These are phyloP conservation scores for Pantherophis vulpinus DNA, from an alignment of 2,797 vertebrate genomes.

Conservation along the genomic window DNA sequence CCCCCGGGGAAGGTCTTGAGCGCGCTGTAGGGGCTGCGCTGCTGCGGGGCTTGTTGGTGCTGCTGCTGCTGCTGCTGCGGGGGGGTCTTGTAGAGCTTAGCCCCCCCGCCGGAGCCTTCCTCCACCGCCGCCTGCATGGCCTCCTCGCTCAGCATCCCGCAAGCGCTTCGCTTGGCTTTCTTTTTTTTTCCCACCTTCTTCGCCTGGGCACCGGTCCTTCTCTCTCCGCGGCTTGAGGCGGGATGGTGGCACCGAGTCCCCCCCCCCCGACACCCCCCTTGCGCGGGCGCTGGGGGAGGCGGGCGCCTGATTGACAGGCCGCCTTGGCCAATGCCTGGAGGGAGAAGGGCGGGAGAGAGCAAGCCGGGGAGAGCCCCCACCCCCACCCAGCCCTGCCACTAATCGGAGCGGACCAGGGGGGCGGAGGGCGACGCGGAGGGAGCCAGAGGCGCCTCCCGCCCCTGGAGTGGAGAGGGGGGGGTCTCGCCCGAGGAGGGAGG, in stretches of 20 bases:
- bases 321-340: conserved; percentile 90
- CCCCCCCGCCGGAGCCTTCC: conserved; percentile 85
- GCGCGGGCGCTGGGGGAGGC: conserved; percentile 41
- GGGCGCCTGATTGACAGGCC: conserved; percentile 87
- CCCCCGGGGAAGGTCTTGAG: conserved; percentile 87
- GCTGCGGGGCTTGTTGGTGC: conserved; percentile 60
- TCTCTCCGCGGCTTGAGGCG: conserved; percentile 61
- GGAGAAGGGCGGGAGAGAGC: conserved; percentile 74
- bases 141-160: conserved; percentile 47
- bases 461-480: background rate
- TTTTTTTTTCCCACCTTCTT: background rate
- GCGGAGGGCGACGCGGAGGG: background rate
- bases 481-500: background rate
- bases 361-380: conserved; percentile 63
- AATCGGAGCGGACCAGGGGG: background rate
- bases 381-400: background rate
- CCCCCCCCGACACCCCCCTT: too few relatives aligned
- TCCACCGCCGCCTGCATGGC: conserved; percentile 88
- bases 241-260: conserved; percentile 67
- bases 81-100: conserved; percentile 81
- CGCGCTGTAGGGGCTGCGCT: conserved; percentile 85
- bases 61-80: too few relatives aligned
- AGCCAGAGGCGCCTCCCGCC: background rate
- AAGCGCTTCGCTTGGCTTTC: background rate
- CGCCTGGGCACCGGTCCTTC: conserved; percentile 41